These are phyloP conservation scores for Eugnorisma glareosa DNA, from an alignment of 2,888 invertebrate species.

Conservation along the genomic window DNA sequence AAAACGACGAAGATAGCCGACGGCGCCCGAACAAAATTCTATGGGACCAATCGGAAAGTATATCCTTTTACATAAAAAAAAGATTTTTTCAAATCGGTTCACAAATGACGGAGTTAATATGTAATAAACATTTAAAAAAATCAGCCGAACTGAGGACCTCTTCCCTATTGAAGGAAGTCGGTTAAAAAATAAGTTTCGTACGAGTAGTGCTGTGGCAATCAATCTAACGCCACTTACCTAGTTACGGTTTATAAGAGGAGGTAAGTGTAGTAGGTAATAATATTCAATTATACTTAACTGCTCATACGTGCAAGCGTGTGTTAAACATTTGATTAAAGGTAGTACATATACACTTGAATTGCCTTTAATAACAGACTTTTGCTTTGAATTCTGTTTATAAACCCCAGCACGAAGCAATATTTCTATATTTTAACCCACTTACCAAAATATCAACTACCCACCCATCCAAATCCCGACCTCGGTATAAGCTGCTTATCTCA, in stretches of 20 bases:
- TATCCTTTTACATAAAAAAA: too few species aligned
- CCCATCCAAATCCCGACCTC: slow-evolving; percentile 37
- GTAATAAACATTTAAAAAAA: too few species aligned
- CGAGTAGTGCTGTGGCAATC: not conserved
- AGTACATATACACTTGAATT: slow-evolving; percentile 2
- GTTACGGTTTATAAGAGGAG: not conserved
- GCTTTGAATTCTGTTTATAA: not conserved
- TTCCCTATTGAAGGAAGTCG: too few species aligned
- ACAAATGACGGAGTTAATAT: too few species aligned
- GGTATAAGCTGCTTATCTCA: slow-evolving; percentile 19
- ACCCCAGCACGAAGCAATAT: not conserved
- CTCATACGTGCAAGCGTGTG: slow-evolving; percentile 12
- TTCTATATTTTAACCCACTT: not conserved
- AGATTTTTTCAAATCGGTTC: too few species aligned
- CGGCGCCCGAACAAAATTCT: too few species aligned
- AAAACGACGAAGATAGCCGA: too few species aligned
- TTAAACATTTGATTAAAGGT: slow-evolving; percentile 1
- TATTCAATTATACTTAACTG: slow-evolving; percentile 17
- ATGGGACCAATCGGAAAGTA: too few species aligned
- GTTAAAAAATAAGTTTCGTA: too few species aligned
- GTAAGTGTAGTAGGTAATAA: not conserved
- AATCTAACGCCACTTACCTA: slow-evolving; percentile 1
- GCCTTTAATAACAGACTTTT: slow-evolving; percentile 26
- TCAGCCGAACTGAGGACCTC: too few species aligned
- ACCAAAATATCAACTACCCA: not conserved